Base-by-base conservation (phyloP, 1,140 invertebrate genomes). In the Nilaparvata lugens region DNA sequence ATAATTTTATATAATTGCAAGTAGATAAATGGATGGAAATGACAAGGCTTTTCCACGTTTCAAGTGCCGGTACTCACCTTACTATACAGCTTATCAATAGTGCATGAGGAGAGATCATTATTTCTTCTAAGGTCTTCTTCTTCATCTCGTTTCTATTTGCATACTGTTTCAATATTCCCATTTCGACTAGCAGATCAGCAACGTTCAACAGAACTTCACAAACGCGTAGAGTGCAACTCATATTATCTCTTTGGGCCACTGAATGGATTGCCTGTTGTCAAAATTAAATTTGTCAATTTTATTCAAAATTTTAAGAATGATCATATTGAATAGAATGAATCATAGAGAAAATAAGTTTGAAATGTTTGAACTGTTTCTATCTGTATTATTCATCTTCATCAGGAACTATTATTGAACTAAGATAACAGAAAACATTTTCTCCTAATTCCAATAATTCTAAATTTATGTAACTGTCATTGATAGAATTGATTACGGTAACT, bases 171-270 rank as follows among this genome's bases (percentile, higher is more conserved):
- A 90, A 75, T 6, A 95, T 84, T 3, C 90, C 91, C 74, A 96
- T 83, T 65, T 95, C 91, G 70, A 97, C 82, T 0, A 97, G 71
- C 0, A 93, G 80, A 69, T 95, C 93, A 1, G 95, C 80, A 28
- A 97, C 77, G 69, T 95, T 95, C 0, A 97, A 73, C 62, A 96
- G 87, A 4, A 88, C 87, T 73, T 96, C 93, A 73, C 94, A 88
- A 2, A 97, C 89, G 24, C 91, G 79, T 2, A 93, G 74, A 0
- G 90, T 89, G 68, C 88, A 91, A 64, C 85, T 85, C 45, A 83
- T 78, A 62, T 73, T 81, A 64, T 92, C 87, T 65, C 90, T 82
- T 63, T 90, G 78, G 1, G 90, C 84, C 7, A 95, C 85, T 56
- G 85, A 83, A 72, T 95, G 93, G 0, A 97, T 82, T 3, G 89